Base-by-base conservation (phyloP, 2,113 vertebrate genomes). In the Crotalus helleri region DNA sequence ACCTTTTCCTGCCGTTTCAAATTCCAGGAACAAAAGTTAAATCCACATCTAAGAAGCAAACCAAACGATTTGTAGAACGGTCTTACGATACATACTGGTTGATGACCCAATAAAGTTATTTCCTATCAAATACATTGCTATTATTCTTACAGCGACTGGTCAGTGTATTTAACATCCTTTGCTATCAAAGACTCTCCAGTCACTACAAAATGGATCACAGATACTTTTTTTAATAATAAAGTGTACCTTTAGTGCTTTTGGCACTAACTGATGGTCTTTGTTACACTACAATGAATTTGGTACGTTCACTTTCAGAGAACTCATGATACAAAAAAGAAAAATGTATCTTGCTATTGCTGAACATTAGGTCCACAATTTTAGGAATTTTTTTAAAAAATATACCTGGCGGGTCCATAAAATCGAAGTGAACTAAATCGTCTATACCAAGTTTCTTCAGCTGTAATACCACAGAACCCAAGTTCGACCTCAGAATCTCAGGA, bases 391-490 rank as follows among this genome's bases (percentile, higher is more conserved):
- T 95, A 95, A 39, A 91, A 92, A 91, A 33, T 94, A 91, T 97
- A 99, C 99, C 99, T 98, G 99, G 99, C 94, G 99, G 99, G 94
- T 99, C 99, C 99, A 99, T 99, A 98, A 99, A 99, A 98, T 99
- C 99, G 95, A 99, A 99, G 97, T 99, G 99, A 92, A 99, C 99
- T 97, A 99, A 98, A 95, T 99, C 99, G 96, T 99, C 99, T 94
- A 99, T 99, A 89, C 99, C 99, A 95, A 99, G 98, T 96, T 99
- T 99, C 97, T 99, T 99, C 95, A 99, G 97, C 94, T 99, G 99
- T 95, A 99, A 97, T 89, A 99, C 99, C 95, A 99, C 98, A 74
- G 99, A 99, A 95, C 99, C 99, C 96, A 99, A 97, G 96, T 99
- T 99, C 89, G 99, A 99, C 94, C 99, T 98, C 95, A 99, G 97